Evolutionary conservation across 2,888 invertebrate species (phyloP).

Genomic region (Nasonia oneida): DNA sequence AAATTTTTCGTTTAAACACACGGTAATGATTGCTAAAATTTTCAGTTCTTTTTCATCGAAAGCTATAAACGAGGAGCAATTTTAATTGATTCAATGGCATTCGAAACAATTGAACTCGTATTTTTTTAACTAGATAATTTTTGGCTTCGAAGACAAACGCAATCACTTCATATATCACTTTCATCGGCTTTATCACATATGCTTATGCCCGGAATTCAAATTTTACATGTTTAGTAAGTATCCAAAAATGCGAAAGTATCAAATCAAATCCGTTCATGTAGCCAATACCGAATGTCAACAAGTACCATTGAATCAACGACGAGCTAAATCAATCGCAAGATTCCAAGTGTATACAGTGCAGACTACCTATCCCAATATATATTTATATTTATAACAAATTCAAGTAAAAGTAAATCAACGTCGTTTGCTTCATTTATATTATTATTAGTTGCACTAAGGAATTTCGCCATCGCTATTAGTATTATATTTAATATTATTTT

Average conservation of each 20-base stretch:
- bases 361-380: constrained; percentile 57
- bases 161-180: not conserved
- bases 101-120: constrained; percentile 29
- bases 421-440: constrained; percentile 43
- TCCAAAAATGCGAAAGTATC: not conserved
- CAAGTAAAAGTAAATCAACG: constrained; percentile 65
- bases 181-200: constrained; percentile 3
- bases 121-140: not conserved
- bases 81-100: constrained; percentile 35
- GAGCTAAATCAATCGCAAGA: not conserved
- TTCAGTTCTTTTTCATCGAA: not conserved
- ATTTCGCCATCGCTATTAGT: constrained; percentile 27
- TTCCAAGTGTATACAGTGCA: constrained; percentile 52
- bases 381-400: constrained; percentile 58
- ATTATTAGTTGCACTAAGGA: constrained; percentile 31
- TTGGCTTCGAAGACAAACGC: not conserved
- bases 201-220: not conserved
- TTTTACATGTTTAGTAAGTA: not conserved
- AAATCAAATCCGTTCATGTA: constrained; percentile 56
- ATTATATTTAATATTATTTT: not conserved
- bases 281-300: constrained; percentile 23
- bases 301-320: constrained; percentile 24
- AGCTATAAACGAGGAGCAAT: not conserved
- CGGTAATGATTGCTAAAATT: not conserved
- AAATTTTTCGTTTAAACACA: constrained; percentile 22